Evolutionary conservation across 1,140 invertebrate species (phyloP).

Genomic region (Neelides sp.): DNA sequence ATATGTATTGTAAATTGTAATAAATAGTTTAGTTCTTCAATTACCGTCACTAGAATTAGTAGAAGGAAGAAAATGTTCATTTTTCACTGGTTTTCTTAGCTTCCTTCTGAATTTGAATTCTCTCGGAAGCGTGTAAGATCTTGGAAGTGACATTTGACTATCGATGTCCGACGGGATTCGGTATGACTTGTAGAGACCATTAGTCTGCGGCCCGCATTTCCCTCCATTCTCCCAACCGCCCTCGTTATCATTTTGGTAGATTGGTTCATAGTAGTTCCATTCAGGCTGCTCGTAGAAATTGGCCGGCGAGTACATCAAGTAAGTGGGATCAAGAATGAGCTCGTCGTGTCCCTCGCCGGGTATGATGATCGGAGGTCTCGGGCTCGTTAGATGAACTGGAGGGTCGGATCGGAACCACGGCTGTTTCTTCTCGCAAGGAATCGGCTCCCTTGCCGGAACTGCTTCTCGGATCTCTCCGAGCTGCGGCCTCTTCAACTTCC

Average conservation of each 20-base stretch:
- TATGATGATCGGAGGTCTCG: conserved; percentile 17
- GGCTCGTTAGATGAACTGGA: conserved; percentile 34
- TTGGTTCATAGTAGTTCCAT: conserved; percentile 45
- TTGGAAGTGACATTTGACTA: conserved; percentile 61
- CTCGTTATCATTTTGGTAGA: conserved; percentile 26
- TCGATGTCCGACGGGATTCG: conserved; percentile 55
- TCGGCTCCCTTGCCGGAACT: conserved; percentile 35
- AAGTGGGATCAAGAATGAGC: conserved; percentile 23
- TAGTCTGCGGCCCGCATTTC: conserved; percentile 26
- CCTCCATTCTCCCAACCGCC: conserved; percentile 30
- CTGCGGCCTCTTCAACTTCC: conserved; percentile 50
- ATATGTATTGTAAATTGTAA: not conserved
- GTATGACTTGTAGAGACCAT: conserved; percentile 41
- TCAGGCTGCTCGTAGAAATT: conserved; percentile 23
- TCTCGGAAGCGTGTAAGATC: conserved; percentile 67
- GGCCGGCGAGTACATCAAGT: conserved; percentile 32
- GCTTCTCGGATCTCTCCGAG: conserved; percentile 36
- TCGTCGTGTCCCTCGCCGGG: conserved; percentile 17
- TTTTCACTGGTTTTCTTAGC: conserved; percentile 41
- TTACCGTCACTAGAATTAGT: conserved; percentile 73
- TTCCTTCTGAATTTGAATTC: conserved; percentile 67
- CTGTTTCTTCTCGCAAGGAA: conserved; percentile 41
- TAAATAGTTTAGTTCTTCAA: not conserved
- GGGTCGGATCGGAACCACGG: conserved; percentile 43
- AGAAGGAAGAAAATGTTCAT: conserved; percentile 55